Evolutionary conservation across 1,140 invertebrate genomes (phyloP).

Genomic region (Pseudachorutes palmiensis): DNA sequence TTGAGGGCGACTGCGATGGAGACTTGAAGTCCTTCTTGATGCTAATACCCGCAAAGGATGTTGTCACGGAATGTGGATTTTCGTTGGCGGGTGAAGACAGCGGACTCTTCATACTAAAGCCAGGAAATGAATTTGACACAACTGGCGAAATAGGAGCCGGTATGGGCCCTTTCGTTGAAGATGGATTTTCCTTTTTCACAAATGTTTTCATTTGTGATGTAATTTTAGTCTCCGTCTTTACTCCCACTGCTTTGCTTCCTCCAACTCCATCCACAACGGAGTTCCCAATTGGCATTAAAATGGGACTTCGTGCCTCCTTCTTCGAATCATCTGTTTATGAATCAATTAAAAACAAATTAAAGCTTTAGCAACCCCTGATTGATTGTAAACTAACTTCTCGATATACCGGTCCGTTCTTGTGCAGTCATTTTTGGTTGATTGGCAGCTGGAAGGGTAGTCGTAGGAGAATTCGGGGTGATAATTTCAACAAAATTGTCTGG

Average conservation of each 20-base stretch:
- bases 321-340: not conserved
- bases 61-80: too few relatives aligned
- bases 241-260: constrained; percentile 13
- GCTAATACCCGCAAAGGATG: not conserved
- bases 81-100: too few relatives aligned
- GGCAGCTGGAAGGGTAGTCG: not conserved
- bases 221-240: not conserved
- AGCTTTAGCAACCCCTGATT: not conserved
- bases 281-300: not conserved
- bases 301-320: not conserved
- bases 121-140: not conserved
- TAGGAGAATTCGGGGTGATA: constrained; percentile 40
- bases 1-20: not conserved
- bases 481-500: constrained; percentile 93
- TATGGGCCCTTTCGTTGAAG: constrained; percentile 3
- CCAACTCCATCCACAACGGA: constrained; percentile 12
- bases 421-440: constrained; percentile 9
- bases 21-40: not conserved
- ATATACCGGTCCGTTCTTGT: constrained; percentile 12
- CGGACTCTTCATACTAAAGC: too few relatives aligned
- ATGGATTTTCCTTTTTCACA: not conserved
- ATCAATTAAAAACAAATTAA: not conserved
- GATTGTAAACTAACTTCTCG: constrained; percentile 12
- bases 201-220: not conserved
- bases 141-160: constrained; percentile 16